A percentile compares a stretch with the other conserved stretches of the same genome.
These are phyloP conservation scores for Isoperla grammatica DNA, from an alignment of 2,888 invertebrate species.

Conservation along the genomic window DNA sequence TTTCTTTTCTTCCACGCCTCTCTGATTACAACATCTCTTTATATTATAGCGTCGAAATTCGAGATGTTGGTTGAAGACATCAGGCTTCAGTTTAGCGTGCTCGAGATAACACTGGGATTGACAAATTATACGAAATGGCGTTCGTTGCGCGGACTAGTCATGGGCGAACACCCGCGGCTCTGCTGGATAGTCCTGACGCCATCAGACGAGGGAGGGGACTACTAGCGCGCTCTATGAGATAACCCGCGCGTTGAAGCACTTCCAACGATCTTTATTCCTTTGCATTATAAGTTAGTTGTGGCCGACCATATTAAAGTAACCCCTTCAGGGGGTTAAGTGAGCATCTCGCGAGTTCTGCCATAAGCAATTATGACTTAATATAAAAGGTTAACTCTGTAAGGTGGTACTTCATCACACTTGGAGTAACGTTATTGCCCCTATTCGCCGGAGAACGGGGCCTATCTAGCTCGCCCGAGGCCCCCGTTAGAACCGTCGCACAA, in stretches of 20 bases:
- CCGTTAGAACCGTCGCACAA: neutral
- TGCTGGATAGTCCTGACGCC: neutral
- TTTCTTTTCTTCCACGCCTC: neutral
- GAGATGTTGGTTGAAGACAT: neutral
- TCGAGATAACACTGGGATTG: conserved; percentile 14
- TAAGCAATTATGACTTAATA: conserved; percentile 20
- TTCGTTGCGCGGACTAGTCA: conserved; percentile 11
- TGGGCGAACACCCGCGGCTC: neutral
- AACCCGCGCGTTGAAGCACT: conserved; percentile 10
- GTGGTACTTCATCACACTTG: conserved; percentile 17
- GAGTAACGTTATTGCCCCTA: neutral
- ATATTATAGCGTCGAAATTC: conserved; percentile 10
- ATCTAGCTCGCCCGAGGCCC: neutral
- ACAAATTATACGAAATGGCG: conserved; percentile 12
- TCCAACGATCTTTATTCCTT: conserved; percentile 11
- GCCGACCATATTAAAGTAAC: conserved; percentile 10
- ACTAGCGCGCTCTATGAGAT: neutral
- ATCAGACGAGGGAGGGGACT: neutral
- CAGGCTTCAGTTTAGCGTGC: neutral
- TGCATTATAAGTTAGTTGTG: conserved; percentile 17
- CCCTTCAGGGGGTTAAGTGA: conserved; percentile 8
- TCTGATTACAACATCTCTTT: neutral
- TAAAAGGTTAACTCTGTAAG: conserved; percentile 9
- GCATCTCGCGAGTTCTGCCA: conserved; percentile 9
- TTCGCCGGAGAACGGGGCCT: conserved; percentile 2